Evolutionary conservation across 2,888 invertebrate genomes (phyloP).

Genomic region (Trichogramma evanescens): DNA sequence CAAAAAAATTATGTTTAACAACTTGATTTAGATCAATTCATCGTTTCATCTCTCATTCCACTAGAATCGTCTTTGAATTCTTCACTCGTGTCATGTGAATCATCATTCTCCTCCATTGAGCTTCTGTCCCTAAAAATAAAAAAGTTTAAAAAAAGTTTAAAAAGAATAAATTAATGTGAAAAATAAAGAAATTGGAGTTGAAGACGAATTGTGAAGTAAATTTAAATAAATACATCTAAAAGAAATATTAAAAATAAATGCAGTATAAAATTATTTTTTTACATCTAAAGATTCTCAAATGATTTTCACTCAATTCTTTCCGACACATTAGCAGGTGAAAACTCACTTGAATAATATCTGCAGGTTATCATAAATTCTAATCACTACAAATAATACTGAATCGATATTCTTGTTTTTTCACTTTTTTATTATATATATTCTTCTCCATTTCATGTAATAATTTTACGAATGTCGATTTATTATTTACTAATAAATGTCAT

Average conservation of each 20-base stretch:
- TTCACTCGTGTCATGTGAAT: neutral
- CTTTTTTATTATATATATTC: neutral
- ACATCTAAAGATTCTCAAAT: no score
- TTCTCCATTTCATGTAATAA: neutral
- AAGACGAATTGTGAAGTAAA: no score
- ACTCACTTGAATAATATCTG: no score
- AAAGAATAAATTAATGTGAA: neutral
- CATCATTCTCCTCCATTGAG: neutral
- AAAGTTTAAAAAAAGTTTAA: neutral
- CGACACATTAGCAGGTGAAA: no score
- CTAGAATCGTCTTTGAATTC: neutral
- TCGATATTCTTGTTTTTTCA: no score
- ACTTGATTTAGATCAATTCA: slow-evolving; percentile 4
- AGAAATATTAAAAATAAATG: neutral
- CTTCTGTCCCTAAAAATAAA: slow-evolving; percentile 7
- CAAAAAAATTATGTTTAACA: no score
- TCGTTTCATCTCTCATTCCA: neutral
- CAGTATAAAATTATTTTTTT: no score
- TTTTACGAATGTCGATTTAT: slow-evolving; percentile 2
- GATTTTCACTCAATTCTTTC: no score
- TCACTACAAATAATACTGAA: no score
- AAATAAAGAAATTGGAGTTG: no score
- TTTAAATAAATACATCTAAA: neutral
- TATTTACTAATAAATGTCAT: neutral
- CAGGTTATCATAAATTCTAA: no score